Evolutionary conservation across 2,113 vertebrate genomes (phyloP).

Genomic region (Sceloporus undulatus): DNA sequence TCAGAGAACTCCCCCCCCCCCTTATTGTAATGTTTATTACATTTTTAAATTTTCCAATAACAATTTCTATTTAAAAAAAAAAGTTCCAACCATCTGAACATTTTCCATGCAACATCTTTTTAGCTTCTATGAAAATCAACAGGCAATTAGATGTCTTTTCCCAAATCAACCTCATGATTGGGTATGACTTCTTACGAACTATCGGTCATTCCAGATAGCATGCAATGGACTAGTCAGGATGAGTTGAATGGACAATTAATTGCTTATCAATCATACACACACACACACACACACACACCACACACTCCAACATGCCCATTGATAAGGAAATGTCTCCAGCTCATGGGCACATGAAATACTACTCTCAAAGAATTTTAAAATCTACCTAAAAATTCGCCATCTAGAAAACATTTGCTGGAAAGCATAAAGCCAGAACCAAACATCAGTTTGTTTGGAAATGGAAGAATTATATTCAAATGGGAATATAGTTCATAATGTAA

Average conservation of each 20-base stretch:
- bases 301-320: background rate
- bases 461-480: background rate
- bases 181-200: background rate
- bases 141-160: background rate
- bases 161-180: background rate
- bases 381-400: background rate
- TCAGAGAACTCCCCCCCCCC: too few species aligned
- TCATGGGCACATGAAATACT: background rate
- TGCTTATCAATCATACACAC: background rate
- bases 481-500: conserved; percentile 6
- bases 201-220: background rate
- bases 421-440: background rate
- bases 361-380: background rate
- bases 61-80: too few species aligned
- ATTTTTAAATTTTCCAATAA: too few species aligned
- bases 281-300: background rate
- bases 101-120: background rate
- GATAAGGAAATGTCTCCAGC: background rate
- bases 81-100: background rate
- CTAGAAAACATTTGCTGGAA: background rate
- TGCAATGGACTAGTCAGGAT: background rate
- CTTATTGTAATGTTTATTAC: too few species aligned
- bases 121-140: background rate
- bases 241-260: background rate
- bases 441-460: background rate